Evolutionary conservation across 2,113 vertebrate genomes (phyloP).

Genomic region (Natator depressus): DNA sequence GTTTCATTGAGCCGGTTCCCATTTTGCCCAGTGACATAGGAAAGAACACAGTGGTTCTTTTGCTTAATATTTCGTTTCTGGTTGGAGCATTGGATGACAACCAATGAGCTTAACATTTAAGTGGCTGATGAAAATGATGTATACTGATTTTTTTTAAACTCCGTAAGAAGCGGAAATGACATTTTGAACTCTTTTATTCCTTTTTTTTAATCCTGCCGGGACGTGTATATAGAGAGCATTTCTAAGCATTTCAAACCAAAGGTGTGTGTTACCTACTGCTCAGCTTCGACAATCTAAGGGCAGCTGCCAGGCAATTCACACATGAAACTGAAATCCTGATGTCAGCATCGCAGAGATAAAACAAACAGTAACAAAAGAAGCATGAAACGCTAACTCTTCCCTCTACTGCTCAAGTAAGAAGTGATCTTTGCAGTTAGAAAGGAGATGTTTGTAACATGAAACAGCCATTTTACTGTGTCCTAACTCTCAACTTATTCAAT

Average conservation of each 20-base stretch:
- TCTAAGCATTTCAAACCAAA: not conserved
- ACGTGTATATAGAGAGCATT: not conserved
- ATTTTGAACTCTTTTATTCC: not conserved
- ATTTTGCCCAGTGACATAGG: constrained; percentile 76
- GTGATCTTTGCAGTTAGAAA: not conserved
- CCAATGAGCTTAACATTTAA: not conserved
- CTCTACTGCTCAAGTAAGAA: not conserved
- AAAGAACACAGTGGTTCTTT: not conserved
- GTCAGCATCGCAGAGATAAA: constrained; percentile 2
- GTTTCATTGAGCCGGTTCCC: constrained; percentile 91
- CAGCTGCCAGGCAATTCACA: not conserved
- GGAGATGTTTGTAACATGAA: not conserved
- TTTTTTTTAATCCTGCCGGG: not conserved
- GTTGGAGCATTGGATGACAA: not conserved
- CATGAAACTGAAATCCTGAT: not conserved
- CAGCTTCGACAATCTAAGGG: not conserved
- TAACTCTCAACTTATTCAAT: no score
- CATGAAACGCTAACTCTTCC: not conserved
- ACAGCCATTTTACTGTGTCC: not conserved
- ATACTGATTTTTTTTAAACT: not conserved
- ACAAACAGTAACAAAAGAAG: not conserved
- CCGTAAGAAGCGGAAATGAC: not conserved
- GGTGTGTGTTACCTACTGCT: not conserved
- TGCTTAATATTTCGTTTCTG: not conserved
- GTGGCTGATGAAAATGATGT: not conserved